A percentile compares a stretch with the other conserved stretches of the same genome.
Conservation (phyloP, 2,113 vertebrate species). For the Lonchura striata region DNA sequence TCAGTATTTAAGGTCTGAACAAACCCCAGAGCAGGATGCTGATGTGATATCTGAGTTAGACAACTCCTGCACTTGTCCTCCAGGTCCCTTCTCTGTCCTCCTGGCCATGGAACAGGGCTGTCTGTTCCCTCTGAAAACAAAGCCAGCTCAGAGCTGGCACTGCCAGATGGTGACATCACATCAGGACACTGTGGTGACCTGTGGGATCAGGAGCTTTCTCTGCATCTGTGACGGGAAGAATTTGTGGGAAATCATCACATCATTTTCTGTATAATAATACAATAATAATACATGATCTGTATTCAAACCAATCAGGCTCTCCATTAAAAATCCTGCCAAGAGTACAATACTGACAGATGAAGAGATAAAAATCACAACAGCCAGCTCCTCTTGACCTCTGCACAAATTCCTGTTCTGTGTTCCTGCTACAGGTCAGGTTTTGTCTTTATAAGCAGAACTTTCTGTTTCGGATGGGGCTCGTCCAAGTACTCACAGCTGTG, state of each 20-base stretch:
- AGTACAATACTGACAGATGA: neutral
- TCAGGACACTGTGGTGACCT: neutral
- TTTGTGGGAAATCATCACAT: neutral
- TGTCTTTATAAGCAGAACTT: neutral
- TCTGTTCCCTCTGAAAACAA: neutral
- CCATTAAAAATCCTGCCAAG: neutral
- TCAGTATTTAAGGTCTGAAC: neutral
- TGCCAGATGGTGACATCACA: neutral
- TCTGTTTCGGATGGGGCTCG: neutral
- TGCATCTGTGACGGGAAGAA: neutral
- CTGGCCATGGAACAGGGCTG: accelerated
- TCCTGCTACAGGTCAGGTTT: neutral
- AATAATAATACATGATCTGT: neutral
- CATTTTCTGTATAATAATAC: neutral
- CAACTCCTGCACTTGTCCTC: neutral
- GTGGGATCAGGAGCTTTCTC: neutral
- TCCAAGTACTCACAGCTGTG: neutral
- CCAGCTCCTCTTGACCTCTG: neutral
- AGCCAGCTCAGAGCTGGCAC: neutral
- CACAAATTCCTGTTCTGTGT: neutral
- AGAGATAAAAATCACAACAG: neutral
- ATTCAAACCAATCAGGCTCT: neutral
- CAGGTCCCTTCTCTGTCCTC: neutral
- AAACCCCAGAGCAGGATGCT: neutral
- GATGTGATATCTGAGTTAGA: neutral